A percentile compares a stretch with the other conserved stretches of the same genome.
Evolutionary conservation across 2,797 vertebrate species (phyloP).

Genomic region (Tapirus indicus): DNA sequence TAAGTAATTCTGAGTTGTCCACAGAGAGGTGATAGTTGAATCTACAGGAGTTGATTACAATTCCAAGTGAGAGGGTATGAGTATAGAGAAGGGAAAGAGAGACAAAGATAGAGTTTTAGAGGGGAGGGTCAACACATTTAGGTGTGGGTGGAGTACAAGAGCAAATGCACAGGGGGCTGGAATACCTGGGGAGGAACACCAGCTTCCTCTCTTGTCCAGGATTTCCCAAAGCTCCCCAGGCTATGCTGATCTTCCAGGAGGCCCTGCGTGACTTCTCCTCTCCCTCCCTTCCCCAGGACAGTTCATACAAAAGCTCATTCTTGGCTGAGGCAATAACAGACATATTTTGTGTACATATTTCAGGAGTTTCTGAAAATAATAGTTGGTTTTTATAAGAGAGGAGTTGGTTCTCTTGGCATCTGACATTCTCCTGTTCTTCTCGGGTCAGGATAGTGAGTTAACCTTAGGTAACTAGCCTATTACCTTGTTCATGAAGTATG

Average conservation of each 20-base stretch:
- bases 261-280: neutral
- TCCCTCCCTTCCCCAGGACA: neutral
- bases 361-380: constrained; percentile 65
- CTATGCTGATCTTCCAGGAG: neutral
- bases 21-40: neutral
- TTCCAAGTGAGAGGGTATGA: neutral
- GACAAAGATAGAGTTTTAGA: neutral
- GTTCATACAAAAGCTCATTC: constrained; percentile 55
- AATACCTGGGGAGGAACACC: neutral
- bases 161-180: no score
- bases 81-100: neutral
- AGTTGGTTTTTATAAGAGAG: neutral
- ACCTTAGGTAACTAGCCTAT: neutral
- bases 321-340: neutral
- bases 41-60: neutral
- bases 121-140: neutral
- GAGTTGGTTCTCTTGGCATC: constrained; percentile 43
- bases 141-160: neutral
- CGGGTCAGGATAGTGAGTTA: constrained; percentile 19
- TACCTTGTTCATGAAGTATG: constrained; percentile 38
- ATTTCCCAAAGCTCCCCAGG: neutral
- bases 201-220: neutral
- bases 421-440: constrained; percentile 34
- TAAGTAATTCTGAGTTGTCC: neutral
- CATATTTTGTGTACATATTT: constrained; percentile 49